Evolutionary conservation across 2,888 invertebrate genomes (phyloP).

Genomic region (Hypolimnas misippus): DNA sequence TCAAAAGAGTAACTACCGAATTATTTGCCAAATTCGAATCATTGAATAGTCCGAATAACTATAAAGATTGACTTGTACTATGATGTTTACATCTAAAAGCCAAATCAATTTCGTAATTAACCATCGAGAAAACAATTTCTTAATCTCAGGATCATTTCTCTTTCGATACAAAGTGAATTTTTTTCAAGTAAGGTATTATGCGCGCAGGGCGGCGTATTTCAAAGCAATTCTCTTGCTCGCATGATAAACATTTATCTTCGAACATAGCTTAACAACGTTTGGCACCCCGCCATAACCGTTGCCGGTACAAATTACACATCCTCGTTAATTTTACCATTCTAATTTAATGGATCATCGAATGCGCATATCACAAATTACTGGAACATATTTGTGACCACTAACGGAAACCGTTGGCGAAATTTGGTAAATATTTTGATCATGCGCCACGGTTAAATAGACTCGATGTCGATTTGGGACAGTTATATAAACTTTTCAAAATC

Average conservation of each 20-base stretch:
- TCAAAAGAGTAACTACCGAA: too few relatives aligned
- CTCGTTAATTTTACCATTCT: constrained; percentile 59
- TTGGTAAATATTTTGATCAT: constrained; percentile 7
- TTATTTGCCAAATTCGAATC: too few relatives aligned
- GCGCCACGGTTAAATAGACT: background rate
- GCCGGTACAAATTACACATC: constrained; percentile 51
- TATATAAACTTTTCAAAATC: too few relatives aligned
- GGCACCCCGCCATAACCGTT: constrained; percentile 41
- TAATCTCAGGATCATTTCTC: too few relatives aligned
- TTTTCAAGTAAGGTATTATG: background rate
- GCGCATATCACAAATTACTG: constrained; percentile 24
- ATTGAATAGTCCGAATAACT: too few relatives aligned
- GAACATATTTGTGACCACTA: constrained; percentile 19
- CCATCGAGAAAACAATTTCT: too few relatives aligned
- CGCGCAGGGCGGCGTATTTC: constrained; percentile 15
- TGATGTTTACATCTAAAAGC: too few relatives aligned
- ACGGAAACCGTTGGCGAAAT: constrained; percentile 18
- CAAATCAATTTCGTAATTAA: too few relatives aligned
- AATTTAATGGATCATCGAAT: constrained; percentile 46
- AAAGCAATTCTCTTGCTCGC: constrained; percentile 34
- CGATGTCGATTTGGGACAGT: background rate
- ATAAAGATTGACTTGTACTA: too few relatives aligned
- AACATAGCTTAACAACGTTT: constrained; percentile 31
- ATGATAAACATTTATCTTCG: constrained; percentile 34
- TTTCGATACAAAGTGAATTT: too few relatives aligned